phyloP scores from a whole-genome alignment of 2,797 vertebrate species.

The Chiloscyllium punctatum region DNA sequence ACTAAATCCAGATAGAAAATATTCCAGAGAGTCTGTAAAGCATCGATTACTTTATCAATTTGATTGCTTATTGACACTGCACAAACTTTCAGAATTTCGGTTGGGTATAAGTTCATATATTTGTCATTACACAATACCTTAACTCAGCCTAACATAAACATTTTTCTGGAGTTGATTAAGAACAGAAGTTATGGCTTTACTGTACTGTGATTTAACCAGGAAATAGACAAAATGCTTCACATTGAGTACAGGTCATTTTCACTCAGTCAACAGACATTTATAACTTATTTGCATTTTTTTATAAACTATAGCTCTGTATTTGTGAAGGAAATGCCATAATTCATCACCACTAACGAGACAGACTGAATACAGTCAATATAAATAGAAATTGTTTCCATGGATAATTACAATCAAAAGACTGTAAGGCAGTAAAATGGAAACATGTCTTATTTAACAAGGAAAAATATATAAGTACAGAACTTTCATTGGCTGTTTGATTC shows the following conservation, averaged over 20 bases:
- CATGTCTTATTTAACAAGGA: conserved; percentile 28
- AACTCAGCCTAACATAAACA: not conserved
- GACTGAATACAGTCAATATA: conserved; percentile 20
- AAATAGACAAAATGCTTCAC: conserved; percentile 28
- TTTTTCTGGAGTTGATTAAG: conserved; percentile 14
- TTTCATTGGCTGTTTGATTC: not conserved
- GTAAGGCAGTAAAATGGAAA: conserved; percentile 31
- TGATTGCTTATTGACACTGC: not conserved
- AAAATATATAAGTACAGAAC: not conserved
- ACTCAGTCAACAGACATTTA: conserved; percentile 22
- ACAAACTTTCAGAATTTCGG: not conserved
- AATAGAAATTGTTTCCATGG: conserved; percentile 13
- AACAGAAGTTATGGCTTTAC: not conserved
- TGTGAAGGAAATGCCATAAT: conserved; percentile 25
- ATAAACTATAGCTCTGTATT: conserved; percentile 1
- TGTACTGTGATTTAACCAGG: not conserved
- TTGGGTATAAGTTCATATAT: not conserved
- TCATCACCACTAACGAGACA: conserved; percentile 9
- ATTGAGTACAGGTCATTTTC: conserved; percentile 14
- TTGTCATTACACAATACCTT: not conserved
- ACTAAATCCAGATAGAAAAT: not conserved
- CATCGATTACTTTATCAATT: not conserved
- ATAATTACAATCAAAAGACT: conserved; percentile 35
- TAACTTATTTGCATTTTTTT: conserved; percentile 15
- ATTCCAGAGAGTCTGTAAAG: not conserved